A percentile compares a stretch with the other conserved stretches of the same genome.
Evolutionary conservation across 2,797 vertebrate species (phyloP).

Genomic region (Bovichtus variegatus): DNA sequence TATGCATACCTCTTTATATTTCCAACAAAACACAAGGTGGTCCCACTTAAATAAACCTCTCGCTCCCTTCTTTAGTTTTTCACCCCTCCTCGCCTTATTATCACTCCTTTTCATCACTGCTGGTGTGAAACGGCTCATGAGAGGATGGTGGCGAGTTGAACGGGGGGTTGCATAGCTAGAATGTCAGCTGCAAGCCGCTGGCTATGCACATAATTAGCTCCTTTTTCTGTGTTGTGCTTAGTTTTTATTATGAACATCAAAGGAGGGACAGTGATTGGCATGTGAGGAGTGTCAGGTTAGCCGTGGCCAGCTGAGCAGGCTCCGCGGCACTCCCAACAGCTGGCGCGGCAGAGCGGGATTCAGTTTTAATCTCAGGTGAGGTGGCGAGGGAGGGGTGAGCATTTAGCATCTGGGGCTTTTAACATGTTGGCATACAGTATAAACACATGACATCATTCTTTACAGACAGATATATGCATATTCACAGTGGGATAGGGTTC

Average conservation of each 20-base stretch:
- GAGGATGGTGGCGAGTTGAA: conserved; percentile 19
- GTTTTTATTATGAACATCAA: conserved; percentile 45
- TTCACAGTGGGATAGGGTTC: background rate
- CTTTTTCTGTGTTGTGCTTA: conserved; percentile 37
- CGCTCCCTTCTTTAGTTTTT: conserved; percentile 54
- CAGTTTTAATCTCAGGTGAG: conserved; percentile 42
- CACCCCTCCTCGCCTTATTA: conserved; percentile 53
- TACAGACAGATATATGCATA: no score
- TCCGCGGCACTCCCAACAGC: conserved; percentile 51
- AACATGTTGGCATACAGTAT: conserved; percentile 3
- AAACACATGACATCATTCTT: background rate
- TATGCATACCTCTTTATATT: conserved; percentile 67
- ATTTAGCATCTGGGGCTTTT: conserved; percentile 31
- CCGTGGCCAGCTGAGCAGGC: conserved; percentile 29
- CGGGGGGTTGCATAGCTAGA: conserved; percentile 32
- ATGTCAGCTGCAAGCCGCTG: conserved; percentile 55
- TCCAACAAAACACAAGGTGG: conserved; percentile 71
- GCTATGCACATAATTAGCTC: conserved; percentile 53
- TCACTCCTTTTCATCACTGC: conserved; percentile 62
- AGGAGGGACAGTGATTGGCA: conserved; percentile 52
- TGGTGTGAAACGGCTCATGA: conserved; percentile 36
- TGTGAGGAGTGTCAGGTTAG: conserved; percentile 42
- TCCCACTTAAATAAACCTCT: conserved; percentile 63
- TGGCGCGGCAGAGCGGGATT: conserved; percentile 48
- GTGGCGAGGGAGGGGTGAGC: background rate